Percentiles rank a stretch among this genome's conserved stretches.
phyloP scores from a whole-genome alignment of 2,797 vertebrate species.

The Chaetodon trifasciatus region DNA sequence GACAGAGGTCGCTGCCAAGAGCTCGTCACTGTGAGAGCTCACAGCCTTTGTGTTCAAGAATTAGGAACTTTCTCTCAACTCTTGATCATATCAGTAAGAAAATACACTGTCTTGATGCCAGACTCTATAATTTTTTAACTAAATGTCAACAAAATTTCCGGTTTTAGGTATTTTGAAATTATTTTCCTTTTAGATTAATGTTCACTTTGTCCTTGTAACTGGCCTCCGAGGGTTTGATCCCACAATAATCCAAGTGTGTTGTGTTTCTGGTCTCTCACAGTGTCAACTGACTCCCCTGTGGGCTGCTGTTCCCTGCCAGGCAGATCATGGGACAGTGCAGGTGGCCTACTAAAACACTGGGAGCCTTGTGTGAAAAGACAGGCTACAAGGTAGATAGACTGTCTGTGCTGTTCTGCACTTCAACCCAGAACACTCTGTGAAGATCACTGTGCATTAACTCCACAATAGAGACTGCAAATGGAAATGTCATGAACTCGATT shows the following conservation, averaged over 20 bases:
- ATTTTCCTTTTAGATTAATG: conserved; percentile 37
- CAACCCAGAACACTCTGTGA: conserved; percentile 38
- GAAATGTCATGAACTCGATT: conserved; percentile 19
- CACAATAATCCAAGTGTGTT: conserved; percentile 75
- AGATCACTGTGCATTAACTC: conserved; percentile 29
- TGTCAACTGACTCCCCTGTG: conserved; percentile 82
- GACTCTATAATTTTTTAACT: background rate
- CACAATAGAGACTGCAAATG: conserved; percentile 22
- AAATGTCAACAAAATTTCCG: background rate
- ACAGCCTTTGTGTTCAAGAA: too few relatives aligned
- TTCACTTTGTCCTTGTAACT: conserved; percentile 51
- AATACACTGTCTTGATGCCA: too few relatives aligned
- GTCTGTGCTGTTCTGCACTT: conserved; percentile 30
- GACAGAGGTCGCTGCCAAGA: too few relatives aligned
- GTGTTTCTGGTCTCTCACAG: conserved; percentile 68
- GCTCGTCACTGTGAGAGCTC: too few relatives aligned
- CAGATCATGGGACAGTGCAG: conserved; percentile 80
- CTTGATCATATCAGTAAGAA: too few relatives aligned
- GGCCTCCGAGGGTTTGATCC: conserved; percentile 51
- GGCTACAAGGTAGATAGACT: conserved; percentile 70
- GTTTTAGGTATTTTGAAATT: conserved; percentile 27
- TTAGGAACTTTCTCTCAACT: too few relatives aligned
- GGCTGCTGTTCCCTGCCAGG: conserved; percentile 68
- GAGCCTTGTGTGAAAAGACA: conserved; percentile 71
- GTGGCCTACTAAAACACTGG: conserved; percentile 73